Percentiles rank a stretch among this genome's conserved stretches.
Evolutionary conservation across 2,797 vertebrate genomes (phyloP).

Genomic region (Eremophila alpestris): DNA sequence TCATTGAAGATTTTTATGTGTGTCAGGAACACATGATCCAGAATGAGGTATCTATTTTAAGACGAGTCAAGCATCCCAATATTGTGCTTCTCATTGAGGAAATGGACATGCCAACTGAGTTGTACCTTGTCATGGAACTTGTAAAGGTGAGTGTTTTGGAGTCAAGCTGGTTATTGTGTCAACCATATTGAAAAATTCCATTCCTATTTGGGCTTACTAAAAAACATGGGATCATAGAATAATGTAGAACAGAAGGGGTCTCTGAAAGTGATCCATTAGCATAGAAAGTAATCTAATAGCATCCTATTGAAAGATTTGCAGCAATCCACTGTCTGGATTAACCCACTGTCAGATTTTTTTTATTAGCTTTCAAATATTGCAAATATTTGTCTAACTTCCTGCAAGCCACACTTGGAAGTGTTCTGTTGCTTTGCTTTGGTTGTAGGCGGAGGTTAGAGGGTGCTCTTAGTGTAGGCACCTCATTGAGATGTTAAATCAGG

Average conservation of each 20-base stretch:
- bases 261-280: neutral
- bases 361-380: neutral
- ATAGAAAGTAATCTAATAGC: no score
- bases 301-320: neutral
- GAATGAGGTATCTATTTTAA: conserved; percentile 95
- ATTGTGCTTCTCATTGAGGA: conserved; percentile 97
- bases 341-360: neutral
- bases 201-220: neutral
- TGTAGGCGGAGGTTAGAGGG: neutral
- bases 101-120: conserved; percentile 91
- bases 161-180: neutral
- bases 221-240: neutral
- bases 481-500: neutral
- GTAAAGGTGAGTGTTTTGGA: conserved; percentile 85
- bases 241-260: neutral
- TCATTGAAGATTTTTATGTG: conserved; percentile 18
- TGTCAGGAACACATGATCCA: conserved; percentile 97
- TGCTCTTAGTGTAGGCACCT: neutral
- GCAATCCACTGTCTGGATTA: neutral
- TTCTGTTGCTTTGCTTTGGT: neutral
- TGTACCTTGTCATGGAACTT: conserved; percentile 97
- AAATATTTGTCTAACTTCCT: neutral
- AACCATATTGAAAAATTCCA: neutral
- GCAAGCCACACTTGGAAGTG: neutral
- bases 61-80: conserved; percentile 96